Base-by-base conservation (phyloP, 1,140 invertebrate genomes). In the Hesperophylax magnus region DNA sequence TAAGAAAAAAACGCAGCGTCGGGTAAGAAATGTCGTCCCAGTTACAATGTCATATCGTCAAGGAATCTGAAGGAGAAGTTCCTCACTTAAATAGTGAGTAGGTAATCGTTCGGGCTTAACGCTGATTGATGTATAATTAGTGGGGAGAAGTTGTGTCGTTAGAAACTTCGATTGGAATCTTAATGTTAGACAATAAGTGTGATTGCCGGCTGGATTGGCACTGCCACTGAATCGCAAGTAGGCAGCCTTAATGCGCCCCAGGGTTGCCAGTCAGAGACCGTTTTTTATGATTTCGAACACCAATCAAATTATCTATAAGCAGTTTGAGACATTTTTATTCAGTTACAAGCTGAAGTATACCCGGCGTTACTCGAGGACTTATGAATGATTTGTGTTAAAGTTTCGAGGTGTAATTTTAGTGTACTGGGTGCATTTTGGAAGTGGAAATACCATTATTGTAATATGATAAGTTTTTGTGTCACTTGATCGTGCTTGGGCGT, bases 111-210 rank as follows among this genome's bases (percentile, higher is more conserved):
- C 77, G 74, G 65, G 77, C 72, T 76, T 72, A 77, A 78, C 72
- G 56, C 81, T 82, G 81, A 82, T 82, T 82, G 81, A 82, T 82
- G 81, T 75, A 80, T 79, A 82, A 82, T 82, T 82, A 82, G 78
- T 77, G 72, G 79, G 52, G 58, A 63, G 78, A 82, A 77, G 22
- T 79, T 80, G 78, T 54, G 81, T 79, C 78, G 78, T 79, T 82
- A 80, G 58, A 78, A 79, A 80, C 47, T 80, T 82, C 78, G 81
- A 82, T 82, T 78, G 67, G 78, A 82, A 82, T 82, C 81, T 82
- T 82, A 82, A 82, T 82, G 77, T 63, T 56, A 77, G 81, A 82
- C 81, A 80, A 80, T 77, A 77, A 79, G 77, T 78, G 72, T 72
- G 74, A 81, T 81, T 81, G 79, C 61, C 61, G 71, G 53, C 61